Percentiles rank a stretch among this genome's conserved stretches.
Evolutionary conservation across 2,888 invertebrate species (phyloP).

Genomic region (Cenopis cana): DNA sequence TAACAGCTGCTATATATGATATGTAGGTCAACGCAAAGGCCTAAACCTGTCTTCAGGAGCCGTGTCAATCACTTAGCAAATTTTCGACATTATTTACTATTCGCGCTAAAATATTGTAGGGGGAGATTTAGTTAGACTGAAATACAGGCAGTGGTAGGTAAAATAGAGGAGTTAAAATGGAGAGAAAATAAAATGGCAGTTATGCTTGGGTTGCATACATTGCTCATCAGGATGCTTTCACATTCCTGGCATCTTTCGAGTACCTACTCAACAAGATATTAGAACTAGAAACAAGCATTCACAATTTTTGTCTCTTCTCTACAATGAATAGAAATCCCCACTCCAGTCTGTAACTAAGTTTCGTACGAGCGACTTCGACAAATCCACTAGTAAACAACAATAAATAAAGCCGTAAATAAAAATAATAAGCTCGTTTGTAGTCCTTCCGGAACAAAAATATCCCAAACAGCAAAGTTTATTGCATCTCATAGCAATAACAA

Average conservation of each 20-base stretch:
- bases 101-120: neutral
- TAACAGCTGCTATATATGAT: constrained; percentile 1
- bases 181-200: neutral
- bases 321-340: neutral
- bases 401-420: constrained; percentile 8
- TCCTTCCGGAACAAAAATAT: neutral
- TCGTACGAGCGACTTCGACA: neutral
- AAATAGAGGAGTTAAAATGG: neutral
- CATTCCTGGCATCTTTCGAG: neutral
- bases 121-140: neutral
- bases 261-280: neutral
- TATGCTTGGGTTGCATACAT: neutral
- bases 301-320: neutral
- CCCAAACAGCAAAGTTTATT: constrained; percentile 2
- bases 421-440: constrained; percentile 12
- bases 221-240: neutral
- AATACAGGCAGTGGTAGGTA: neutral
- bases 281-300: neutral
- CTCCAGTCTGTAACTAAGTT: neutral
- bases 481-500: neutral
- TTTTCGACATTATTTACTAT: constrained; percentile 5
- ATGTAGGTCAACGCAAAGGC: neutral
- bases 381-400: constrained; percentile 10
- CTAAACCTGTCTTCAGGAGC: constrained; percentile 5
- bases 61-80: constrained; percentile 27